Conservation (phyloP, 2,113 vertebrate genomes). For the Varanus komodoensis region DNA sequence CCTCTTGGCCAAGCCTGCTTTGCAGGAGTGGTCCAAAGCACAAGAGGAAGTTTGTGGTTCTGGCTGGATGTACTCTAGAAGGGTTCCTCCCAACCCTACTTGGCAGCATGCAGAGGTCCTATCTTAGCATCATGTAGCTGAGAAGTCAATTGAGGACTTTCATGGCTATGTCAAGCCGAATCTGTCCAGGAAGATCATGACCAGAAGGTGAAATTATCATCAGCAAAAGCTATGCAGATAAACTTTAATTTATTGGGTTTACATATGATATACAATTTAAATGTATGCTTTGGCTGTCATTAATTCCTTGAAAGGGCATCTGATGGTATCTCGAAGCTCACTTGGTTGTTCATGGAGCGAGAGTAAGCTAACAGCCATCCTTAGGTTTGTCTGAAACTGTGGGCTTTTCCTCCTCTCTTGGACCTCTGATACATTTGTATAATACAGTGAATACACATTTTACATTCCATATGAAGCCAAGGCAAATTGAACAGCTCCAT, state of each 20-base stretch:
- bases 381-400: conserved; percentile 1
- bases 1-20: too few species aligned
- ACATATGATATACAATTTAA: conserved; percentile 50
- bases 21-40: too few species aligned
- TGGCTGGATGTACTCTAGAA: too few species aligned
- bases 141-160: conserved; percentile 26
- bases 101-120: conserved; percentile 24
- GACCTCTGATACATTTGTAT: conserved; percentile 19
- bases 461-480: conserved; percentile 30
- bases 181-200: conserved; percentile 13
- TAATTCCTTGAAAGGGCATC: conserved; percentile 62
- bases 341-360: conserved; percentile 43
- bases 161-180: conserved; percentile 14
- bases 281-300: conserved; percentile 61
- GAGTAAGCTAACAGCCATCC: not conserved
- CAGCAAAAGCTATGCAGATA: conserved; percentile 43
- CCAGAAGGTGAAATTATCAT: conserved; percentile 49
- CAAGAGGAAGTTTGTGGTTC: too few species aligned
- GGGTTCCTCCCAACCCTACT: not conserved
- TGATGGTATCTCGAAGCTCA: conserved; percentile 41
- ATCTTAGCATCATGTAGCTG: conserved; percentile 52
- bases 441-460: conserved; percentile 48
- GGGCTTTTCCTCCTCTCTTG: not conserved
- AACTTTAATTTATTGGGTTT: conserved; percentile 58
- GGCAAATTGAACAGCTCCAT: conserved; percentile 33